Evolutionary conservation across 1,140 invertebrate genomes (phyloP).

Genomic region (Mercenaria mercenaria): DNA sequence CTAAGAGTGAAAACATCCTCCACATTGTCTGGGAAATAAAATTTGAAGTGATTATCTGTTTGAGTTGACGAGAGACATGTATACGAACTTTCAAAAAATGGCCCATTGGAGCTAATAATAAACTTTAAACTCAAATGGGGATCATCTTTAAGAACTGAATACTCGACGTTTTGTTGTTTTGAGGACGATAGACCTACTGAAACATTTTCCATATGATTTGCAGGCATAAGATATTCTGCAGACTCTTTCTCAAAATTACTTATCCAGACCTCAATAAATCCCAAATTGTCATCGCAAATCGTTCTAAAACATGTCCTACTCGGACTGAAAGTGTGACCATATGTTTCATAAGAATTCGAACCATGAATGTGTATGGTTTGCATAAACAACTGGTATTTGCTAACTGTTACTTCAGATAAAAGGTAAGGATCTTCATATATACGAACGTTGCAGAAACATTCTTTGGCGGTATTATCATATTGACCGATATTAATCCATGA

Average conservation of each 20-base stretch:
- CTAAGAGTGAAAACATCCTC: neutral
- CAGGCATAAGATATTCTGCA: neutral
- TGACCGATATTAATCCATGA: neutral
- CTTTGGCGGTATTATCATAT: neutral
- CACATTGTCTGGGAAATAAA: neutral
- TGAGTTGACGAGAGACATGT: neutral
- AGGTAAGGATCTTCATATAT: neutral
- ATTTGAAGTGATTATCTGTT: neutral
- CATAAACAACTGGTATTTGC: neutral
- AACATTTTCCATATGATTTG: neutral
- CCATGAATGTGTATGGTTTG: neutral
- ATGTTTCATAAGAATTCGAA: neutral
- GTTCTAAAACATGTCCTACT: neutral
- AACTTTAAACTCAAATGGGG: neutral
- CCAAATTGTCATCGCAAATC: neutral
- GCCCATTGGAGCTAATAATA: neutral
- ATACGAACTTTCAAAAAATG: neutral
- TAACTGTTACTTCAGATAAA: neutral
- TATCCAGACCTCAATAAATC: neutral
- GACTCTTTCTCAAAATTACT: neutral
- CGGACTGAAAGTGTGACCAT: neutral
- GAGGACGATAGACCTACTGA: neutral
- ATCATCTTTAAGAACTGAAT: neutral
- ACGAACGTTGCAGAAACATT: neutral
- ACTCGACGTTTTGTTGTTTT: neutral